Percentiles rank a stretch among this genome's conserved stretches.
These are phyloP conservation scores for Pangasianodon hypophthalmus DNA, from an alignment of 2,113 vertebrate species.

Conservation along the genomic window DNA sequence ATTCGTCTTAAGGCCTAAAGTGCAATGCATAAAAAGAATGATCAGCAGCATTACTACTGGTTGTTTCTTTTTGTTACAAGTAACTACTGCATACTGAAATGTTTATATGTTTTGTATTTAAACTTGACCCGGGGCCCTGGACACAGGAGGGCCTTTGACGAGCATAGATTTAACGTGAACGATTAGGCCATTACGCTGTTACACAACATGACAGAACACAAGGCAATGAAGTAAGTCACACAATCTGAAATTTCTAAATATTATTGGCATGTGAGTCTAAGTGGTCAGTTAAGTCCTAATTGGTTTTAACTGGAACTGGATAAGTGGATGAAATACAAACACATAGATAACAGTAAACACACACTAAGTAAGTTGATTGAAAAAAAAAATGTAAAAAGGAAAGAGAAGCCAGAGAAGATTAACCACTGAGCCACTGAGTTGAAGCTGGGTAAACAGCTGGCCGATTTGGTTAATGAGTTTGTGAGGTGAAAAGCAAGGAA, in stretches of 20 bases:
- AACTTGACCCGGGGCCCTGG: too few relatives aligned
- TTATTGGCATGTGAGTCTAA: neutral
- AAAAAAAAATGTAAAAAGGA: neutral
- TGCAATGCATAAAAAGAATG: too few relatives aligned
- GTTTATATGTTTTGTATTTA: neutral
- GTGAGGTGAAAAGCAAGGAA: neutral
- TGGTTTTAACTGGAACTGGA: neutral
- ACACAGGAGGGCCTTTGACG: too few relatives aligned
- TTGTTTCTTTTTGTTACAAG: neutral
- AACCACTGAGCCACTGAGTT: neutral
- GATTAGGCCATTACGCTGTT: too few relatives aligned
- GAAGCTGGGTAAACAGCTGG: neutral
- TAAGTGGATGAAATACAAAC: neutral
- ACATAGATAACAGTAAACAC: neutral
- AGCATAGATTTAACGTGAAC: neutral
- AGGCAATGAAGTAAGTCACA: neutral
- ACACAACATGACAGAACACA: too few relatives aligned
- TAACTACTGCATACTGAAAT: neutral
- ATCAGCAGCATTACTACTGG: too few relatives aligned
- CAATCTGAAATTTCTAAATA: neutral
- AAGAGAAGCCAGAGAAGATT: neutral
- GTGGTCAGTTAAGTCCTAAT: neutral
- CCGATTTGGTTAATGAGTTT: neutral
- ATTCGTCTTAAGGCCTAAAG: too few relatives aligned
- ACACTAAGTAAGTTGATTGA: neutral